These are phyloP conservation scores for Tuta absoluta DNA, from an alignment of 2,888 invertebrate genomes.

Conservation along the genomic window DNA sequence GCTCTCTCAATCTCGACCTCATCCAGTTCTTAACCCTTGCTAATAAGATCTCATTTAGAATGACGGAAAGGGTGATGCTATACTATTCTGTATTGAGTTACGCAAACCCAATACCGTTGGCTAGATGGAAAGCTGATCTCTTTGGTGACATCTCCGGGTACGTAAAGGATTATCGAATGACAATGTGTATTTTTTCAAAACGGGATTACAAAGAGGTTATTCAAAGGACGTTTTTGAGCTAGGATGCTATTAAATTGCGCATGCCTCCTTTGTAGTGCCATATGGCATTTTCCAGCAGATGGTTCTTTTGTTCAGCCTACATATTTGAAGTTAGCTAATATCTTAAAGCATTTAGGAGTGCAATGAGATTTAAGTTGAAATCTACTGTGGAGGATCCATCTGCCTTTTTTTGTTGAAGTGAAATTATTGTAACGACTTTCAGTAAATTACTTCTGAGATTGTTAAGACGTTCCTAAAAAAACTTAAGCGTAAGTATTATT, in stretches of 20 bases:
- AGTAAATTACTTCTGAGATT: not conserved
- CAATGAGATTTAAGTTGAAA: conserved; percentile 21
- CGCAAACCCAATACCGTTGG: conserved; percentile 77
- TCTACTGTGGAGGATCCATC: not conserved
- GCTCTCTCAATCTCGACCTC: conserved; percentile 45
- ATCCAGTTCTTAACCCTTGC: conserved; percentile 51
- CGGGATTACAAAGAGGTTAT: conserved; percentile 54
- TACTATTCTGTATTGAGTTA: conserved; percentile 72
- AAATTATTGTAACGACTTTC: not conserved
- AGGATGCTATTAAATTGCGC: conserved; percentile 80
- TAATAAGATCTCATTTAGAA: conserved; percentile 46
- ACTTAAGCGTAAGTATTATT: not conserved
- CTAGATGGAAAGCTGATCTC: conserved; percentile 78
- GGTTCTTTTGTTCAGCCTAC: conserved; percentile 63
- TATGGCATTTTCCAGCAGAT: conserved; percentile 78
- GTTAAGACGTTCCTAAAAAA: not conserved
- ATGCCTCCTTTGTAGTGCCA: conserved; percentile 73
- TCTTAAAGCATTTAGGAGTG: conserved; percentile 41
- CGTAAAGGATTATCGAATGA: conserved; percentile 81
- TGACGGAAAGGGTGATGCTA: conserved; percentile 34
- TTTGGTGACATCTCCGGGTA: conserved; percentile 76
- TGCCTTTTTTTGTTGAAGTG: not conserved
- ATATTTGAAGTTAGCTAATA: conserved; percentile 58
- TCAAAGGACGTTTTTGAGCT: conserved; percentile 71
- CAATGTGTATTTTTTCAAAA: conserved; percentile 71